Evolutionary conservation across 2,888 invertebrate species (phyloP).

Genomic region (Drosophila demipolita): DNA sequence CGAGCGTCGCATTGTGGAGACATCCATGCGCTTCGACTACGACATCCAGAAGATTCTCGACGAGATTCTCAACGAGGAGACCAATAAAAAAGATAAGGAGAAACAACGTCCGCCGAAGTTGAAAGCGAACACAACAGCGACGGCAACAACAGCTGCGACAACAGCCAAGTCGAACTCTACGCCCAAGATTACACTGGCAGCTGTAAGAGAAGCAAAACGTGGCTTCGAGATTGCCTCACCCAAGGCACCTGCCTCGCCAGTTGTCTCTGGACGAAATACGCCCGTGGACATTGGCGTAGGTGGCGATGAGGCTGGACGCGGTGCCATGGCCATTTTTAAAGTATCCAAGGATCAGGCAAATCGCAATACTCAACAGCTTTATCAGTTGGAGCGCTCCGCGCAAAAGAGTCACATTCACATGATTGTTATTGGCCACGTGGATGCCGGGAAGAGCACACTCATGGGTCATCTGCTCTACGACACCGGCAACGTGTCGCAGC

Average conservation of each 20-base stretch:
- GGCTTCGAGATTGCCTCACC: constrained; percentile 86
- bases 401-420: constrained; percentile 95
- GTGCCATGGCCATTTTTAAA: constrained; percentile 63
- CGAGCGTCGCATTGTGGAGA: constrained; percentile 90
- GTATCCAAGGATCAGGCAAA: constrained; percentile 85
- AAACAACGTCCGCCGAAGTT: constrained; percentile 34
- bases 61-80: constrained; percentile 87
- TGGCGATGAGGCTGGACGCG: constrained; percentile 64
- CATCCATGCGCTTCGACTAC: constrained; percentile 90
- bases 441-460: constrained; percentile 86
- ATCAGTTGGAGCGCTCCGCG: constrained; percentile 90
- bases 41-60: constrained; percentile 91
- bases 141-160: constrained; percentile 8
- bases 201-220: constrained; percentile 73
- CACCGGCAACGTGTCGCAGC: constrained; percentile 94
- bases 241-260: constrained; percentile 90
- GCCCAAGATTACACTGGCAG: constrained; percentile 62
- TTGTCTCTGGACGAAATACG: constrained; percentile 87
- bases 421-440: constrained; percentile 98
- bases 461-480: constrained; percentile 97
- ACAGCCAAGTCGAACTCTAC: constrained; percentile 19
- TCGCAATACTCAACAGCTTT: constrained; percentile 86
- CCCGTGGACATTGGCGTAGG: constrained; percentile 81
- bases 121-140: constrained; percentile 13
- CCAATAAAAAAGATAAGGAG: constrained; percentile 53